phyloP scores from a whole-genome alignment of 2,888 invertebrate species.

The Strigamia maritima region DNA sequence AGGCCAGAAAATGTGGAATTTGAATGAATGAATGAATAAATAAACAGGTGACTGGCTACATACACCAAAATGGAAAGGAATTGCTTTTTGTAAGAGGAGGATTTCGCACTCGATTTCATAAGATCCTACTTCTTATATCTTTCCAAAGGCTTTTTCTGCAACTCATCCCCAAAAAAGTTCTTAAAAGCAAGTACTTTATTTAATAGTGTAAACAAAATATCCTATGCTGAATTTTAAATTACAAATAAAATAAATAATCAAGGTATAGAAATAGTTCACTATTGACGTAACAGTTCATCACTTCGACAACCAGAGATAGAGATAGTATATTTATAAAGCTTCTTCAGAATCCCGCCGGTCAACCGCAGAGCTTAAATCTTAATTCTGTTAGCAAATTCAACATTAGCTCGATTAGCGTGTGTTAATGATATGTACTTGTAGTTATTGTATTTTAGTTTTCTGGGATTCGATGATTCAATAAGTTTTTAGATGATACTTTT shows the following conservation, averaged over 20 bases:
- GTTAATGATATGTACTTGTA: not conserved
- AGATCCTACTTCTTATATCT: slow-evolving; percentile 18
- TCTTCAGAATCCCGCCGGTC: not conserved
- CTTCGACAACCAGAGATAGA: not conserved
- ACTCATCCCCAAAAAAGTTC: not conserved
- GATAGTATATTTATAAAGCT: not conserved
- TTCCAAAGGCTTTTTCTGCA: slow-evolving; percentile 1
- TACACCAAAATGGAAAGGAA: slow-evolving; percentile 22
- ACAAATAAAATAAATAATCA: not conserved
- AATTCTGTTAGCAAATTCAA: slow-evolving; percentile 18
- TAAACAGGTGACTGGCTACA: slow-evolving; percentile 27
- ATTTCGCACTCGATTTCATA: no score
- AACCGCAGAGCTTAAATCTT: slow-evolving; percentile 3
- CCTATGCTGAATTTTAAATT: not conserved
- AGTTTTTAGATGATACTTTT: not conserved
- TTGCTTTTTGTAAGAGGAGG: slow-evolving; percentile 17
- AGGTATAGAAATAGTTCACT: no score
- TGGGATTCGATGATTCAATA: not conserved
- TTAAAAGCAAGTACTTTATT: not conserved
- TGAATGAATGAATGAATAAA: slow-evolving; percentile 34
- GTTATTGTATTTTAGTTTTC: not conserved
- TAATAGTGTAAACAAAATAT: not conserved
- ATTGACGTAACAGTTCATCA: no score
- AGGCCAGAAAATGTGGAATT: slow-evolving; percentile 31
- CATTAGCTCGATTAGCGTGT: not conserved